phyloP scores from a whole-genome alignment of 2,113 vertebrate genomes.

The Athene noctua region DNA sequence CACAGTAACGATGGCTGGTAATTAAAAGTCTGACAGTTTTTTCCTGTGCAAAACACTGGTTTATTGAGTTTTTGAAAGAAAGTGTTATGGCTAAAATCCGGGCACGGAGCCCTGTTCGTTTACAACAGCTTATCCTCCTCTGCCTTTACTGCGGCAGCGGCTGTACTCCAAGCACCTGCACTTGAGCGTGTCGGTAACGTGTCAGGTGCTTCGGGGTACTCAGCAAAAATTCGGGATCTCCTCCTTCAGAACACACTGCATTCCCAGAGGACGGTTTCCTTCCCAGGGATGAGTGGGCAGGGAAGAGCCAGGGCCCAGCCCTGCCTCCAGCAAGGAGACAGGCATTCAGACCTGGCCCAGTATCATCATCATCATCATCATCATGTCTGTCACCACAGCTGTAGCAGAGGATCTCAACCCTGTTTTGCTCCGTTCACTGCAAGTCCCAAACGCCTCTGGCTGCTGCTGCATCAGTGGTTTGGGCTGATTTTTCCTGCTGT shows the following conservation, averaged over 20 bases:
- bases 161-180: background rate
- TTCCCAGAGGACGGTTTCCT: background rate
- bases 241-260: accelerated
- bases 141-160: background rate
- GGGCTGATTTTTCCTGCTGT: background rate
- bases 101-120: background rate
- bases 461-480: background rate
- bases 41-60: background rate
- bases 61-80: background rate
- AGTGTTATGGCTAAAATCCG: background rate
- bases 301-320: background rate
- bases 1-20: background rate
- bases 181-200: accelerated
- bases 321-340: background rate
- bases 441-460: background rate
- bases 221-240: background rate
- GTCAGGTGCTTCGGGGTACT: background rate
- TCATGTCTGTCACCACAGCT: background rate
- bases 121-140: background rate
- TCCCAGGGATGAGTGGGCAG: no score
- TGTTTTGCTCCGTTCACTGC: background rate
- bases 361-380: background rate
- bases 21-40: background rate
- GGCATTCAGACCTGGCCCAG: background rate
- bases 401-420: background rate